phyloP scores from a whole-genome alignment of 2,797 vertebrate genomes.

The Ctenosaura bakeri region DNA sequence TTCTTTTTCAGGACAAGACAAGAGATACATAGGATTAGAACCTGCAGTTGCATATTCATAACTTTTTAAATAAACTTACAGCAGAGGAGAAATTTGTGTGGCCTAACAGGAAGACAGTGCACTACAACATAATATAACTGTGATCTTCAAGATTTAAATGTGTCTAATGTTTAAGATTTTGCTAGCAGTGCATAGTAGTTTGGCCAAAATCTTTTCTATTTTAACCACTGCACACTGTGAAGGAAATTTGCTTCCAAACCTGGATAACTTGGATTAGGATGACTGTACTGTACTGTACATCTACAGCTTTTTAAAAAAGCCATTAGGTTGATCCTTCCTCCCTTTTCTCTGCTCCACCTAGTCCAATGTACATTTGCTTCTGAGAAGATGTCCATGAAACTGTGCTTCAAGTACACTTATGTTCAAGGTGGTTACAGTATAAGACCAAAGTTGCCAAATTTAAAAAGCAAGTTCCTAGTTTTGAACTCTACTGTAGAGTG shows the following conservation, averaged over 20 bases:
- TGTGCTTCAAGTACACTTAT: no score
- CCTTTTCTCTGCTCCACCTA: background rate
- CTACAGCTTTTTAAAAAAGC: background rate
- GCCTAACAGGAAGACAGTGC: background rate
- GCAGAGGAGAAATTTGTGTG: background rate
- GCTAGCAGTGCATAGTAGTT: background rate
- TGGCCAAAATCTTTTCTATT: background rate
- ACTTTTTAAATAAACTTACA: background rate
- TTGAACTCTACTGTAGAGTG: background rate
- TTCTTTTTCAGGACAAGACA: background rate
- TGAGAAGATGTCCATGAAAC: no score
- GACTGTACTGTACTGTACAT: no score
- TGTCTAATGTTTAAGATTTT: background rate
- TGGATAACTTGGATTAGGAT: no score
- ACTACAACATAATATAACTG: background rate
- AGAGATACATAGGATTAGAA: background rate
- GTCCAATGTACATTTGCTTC: background rate
- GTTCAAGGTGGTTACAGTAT: no score
- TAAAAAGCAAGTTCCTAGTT: no score
- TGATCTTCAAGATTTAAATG: background rate
- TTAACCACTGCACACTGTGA: background rate
- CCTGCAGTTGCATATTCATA: background rate
- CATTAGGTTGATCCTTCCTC: background rate
- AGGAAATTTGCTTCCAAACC: no score
- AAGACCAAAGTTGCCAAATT: no score